Base-by-base conservation (phyloP, 2,797 vertebrate genomes). In the Thunnus albacares region DNA sequence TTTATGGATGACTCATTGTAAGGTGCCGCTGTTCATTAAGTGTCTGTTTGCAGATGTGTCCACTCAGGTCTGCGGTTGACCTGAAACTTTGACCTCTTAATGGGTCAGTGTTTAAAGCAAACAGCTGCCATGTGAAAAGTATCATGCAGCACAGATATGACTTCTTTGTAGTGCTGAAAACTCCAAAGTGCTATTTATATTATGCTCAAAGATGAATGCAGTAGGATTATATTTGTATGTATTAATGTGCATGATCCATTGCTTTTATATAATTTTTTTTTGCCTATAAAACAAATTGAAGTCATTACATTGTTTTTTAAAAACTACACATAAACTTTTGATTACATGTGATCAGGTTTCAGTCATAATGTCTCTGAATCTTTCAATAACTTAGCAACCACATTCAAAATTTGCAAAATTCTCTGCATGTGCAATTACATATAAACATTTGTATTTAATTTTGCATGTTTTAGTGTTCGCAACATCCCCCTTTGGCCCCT, bases 21-120 rank as follows among this genome's bases (percentile, higher is more conserved):
- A 3, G 20, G 22, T 53, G 38, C 4, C 47, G 45, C n/a, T 55
- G n/a, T 30, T 76, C 47, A 41, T 71, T 8, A 52, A 26, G 22
- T 3, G 10, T 45, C 28, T 49, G 58, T 38, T 35, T 24, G 56
- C 47, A 51, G 7, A 74, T 11, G 51, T 28, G 24, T 47, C 30
- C 47, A 14, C 58, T 64, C 17, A 45, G 26, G 14, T 56, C 11
- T 53, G 20, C n/a, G 17, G 57, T 24, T 76, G 53, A 74, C 51
- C 35, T 10, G 2, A 53, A 38, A 71, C 2, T 0, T 9, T 71
- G 65, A 71, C 53, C 49, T 83, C 62, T 65, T 63, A 17, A 45
- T 62, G 62, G 41, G 33, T 55, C 15, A 55, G 10, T 52, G 51
- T 55, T 68, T 81, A 53, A 59, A 57, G 59, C 58, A 76, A 78